These are phyloP conservation scores for Spodoptera litura DNA, from an alignment of 1,140 invertebrate genomes.

Conservation along the genomic window DNA sequence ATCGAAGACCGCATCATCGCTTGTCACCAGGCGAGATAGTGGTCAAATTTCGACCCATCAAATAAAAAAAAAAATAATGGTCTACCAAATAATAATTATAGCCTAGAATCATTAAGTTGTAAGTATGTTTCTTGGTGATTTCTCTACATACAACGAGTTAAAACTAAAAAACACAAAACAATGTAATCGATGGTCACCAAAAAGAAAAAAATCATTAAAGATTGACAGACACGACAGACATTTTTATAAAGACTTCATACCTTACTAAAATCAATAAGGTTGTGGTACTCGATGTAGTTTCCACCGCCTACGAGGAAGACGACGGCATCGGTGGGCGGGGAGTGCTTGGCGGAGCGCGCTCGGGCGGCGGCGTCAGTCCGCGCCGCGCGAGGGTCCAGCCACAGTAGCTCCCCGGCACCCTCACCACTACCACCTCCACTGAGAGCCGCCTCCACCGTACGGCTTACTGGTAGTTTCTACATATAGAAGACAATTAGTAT, in stretches of 20 bases:
- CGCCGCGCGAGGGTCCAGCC: conserved; percentile 79
- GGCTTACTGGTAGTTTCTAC: conserved; percentile 81
- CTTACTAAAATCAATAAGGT: conserved; percentile 98
- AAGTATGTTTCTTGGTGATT: too few species aligned
- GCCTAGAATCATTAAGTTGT: too few species aligned
- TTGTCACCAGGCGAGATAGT: too few species aligned
- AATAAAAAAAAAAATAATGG: too few species aligned
- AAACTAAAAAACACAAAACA: too few species aligned
- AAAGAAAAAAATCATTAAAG: too few species aligned
- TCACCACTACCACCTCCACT: conserved; percentile 55
- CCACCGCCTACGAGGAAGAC: conserved; percentile 99
- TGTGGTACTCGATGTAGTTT: conserved; percentile 99
- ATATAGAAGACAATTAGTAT: background rate
- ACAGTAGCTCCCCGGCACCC: conserved; percentile 67
- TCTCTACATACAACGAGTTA: too few species aligned
- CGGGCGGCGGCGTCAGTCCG: conserved; percentile 70
- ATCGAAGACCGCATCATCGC: too few species aligned
- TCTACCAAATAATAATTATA: too few species aligned
- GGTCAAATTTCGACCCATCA: too few species aligned
- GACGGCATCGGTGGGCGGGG: conserved; percentile 94
- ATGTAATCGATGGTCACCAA: too few species aligned
- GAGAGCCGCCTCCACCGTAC: conserved; percentile 77
- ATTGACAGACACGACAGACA: too few species aligned
- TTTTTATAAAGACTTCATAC: conserved; percentile 69
- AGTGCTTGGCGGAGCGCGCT: conserved; percentile 66